phyloP scores from a whole-genome alignment of 2,113 vertebrate genomes.

The Chloebia gouldiae region DNA sequence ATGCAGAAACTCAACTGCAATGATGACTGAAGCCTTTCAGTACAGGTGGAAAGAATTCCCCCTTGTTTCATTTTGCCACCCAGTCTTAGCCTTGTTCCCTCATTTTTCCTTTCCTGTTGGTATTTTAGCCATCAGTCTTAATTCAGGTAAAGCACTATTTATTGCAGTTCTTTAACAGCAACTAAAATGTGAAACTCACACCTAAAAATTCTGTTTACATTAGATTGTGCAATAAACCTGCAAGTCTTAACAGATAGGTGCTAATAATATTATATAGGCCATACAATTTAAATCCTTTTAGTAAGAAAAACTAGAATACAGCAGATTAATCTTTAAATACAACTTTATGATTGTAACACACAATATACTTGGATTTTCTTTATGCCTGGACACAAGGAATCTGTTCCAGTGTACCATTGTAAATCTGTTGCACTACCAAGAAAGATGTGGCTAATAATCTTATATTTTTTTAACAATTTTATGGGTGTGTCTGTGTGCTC shows the following conservation, averaged over 20 bases:
- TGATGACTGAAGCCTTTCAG: neutral
- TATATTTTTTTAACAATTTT: neutral
- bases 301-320: neutral
- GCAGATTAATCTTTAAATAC: neutral
- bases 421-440: neutral
- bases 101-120: neutral
- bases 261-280: neutral
- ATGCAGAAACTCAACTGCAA: neutral
- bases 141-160: neutral
- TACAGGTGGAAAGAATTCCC: neutral
- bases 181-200: neutral
- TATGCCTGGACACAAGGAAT: neutral
- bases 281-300: neutral
- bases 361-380: neutral
- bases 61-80: neutral
- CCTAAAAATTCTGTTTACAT: neutral
- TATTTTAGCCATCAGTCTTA: neutral
- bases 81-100: neutral
- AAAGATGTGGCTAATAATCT: neutral
- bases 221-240: neutral
- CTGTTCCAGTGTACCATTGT: rapidly evolving
- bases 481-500: neutral
- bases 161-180: neutral
- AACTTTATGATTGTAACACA: neutral
- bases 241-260: neutral